These are phyloP conservation scores for Paramuricea clavata DNA, from an alignment of 92 coral and sea anemone genomes.

Conservation along the genomic window DNA sequence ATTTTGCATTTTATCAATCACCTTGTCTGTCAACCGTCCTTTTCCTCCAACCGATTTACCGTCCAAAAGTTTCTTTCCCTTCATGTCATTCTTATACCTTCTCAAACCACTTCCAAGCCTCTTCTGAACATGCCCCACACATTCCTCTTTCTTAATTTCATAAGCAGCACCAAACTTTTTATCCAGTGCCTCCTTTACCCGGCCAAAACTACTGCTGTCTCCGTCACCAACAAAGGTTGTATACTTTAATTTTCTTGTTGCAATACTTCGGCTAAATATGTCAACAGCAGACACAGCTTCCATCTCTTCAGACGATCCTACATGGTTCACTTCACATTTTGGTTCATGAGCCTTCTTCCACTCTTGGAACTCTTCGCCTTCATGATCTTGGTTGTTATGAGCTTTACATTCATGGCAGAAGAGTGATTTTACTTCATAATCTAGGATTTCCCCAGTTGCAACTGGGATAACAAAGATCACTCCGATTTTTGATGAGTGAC, in stretches of 20 bases:
- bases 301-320: constrained; percentile 45
- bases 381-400: constrained; percentile 42
- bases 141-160: constrained; percentile 47
- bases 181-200: constrained; percentile 29
- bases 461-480: constrained; percentile 70
- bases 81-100: constrained; percentile 18
- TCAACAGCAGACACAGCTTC: constrained; percentile 44
- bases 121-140: constrained; percentile 47
- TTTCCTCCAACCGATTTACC: constrained; percentile 53
- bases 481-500: constrained; percentile 76
- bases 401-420: constrained; percentile 66
- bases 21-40: constrained; percentile 59
- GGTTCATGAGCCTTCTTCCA: constrained; percentile 68
- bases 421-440: constrained; percentile 70
- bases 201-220: constrained; percentile 31
- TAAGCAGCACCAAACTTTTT: constrained; percentile 23
- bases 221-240: constrained; percentile 49
- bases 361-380: constrained; percentile 37
- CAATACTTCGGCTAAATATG: constrained; percentile 28
- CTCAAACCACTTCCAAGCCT: constrained; percentile 38
- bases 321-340: constrained; percentile 54
- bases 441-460: constrained; percentile 65
- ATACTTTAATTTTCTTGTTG: constrained; percentile 24
- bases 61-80: constrained; percentile 47
- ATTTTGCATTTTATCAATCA: constrained; percentile 51